phyloP scores from a whole-genome alignment of 2,113 vertebrate species.

The Apodemus speciosus region DNA sequence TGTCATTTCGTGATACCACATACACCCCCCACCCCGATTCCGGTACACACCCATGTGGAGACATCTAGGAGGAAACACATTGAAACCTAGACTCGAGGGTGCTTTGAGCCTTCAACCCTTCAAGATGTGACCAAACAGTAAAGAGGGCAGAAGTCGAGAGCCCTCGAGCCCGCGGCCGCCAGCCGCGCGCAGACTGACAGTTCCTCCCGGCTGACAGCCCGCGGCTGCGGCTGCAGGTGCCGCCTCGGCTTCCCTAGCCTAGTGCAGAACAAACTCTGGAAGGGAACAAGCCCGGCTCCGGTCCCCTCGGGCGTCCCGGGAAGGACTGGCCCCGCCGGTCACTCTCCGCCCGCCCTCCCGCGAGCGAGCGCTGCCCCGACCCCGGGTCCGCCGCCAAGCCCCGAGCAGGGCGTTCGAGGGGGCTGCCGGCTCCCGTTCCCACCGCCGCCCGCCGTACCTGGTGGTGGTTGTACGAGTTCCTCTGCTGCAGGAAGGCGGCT shows the following conservation, averaged over 20 bases:
- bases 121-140: background rate
- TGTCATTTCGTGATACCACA: background rate
- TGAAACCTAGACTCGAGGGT: background rate
- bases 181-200: background rate
- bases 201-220: background rate
- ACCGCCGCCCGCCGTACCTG: constrained; percentile 86
- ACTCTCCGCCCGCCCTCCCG: background rate
- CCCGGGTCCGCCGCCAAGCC: background rate
- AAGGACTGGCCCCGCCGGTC: background rate
- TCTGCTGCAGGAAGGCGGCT: constrained; percentile 91
- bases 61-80: background rate
- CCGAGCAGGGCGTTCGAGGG: background rate
- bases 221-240: background rate
- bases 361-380: background rate
- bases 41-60: background rate
- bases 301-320: background rate
- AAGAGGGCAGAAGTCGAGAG: background rate
- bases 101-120: background rate
- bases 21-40: background rate
- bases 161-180: background rate
- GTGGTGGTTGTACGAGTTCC: constrained; percentile 95
- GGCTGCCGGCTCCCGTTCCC: background rate
- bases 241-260: background rate
- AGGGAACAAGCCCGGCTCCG: no score
- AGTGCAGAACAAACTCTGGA: background rate